A percentile compares a stretch with the other conserved stretches of the same genome.
phyloP scores from a whole-genome alignment of 2,888 invertebrate genomes.

The Selenia dentaria region DNA sequence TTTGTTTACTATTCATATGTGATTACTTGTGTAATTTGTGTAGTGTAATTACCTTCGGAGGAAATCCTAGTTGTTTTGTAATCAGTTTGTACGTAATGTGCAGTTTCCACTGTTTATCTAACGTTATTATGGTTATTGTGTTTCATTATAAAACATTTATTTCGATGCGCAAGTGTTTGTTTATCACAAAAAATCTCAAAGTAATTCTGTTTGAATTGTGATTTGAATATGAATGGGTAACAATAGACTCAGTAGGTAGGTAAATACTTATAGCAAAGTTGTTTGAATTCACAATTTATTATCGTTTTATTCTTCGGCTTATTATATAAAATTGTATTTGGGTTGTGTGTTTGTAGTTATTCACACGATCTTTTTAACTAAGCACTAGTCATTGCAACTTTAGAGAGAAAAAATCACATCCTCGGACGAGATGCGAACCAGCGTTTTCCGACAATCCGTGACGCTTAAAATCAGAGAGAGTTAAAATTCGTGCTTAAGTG shows the following conservation, averaged over 20 bases:
- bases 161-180: conserved; percentile 47
- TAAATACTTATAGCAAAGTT: too few relatives aligned
- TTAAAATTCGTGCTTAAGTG: too few relatives aligned
- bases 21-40: conserved; percentile 71
- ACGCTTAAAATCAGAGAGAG: too few relatives aligned
- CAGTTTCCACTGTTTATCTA: conserved; percentile 66
- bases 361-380: too few relatives aligned
- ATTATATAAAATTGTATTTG: too few relatives aligned
- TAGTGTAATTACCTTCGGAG: conserved; percentile 69
- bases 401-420: too few relatives aligned
- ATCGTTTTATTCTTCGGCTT: too few relatives aligned
- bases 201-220: conserved; percentile 46
- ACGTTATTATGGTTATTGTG: conserved; percentile 68
- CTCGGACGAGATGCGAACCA: too few relatives aligned
- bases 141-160: conserved; percentile 76
- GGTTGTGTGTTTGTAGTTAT: too few relatives aligned
- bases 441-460: too few relatives aligned
- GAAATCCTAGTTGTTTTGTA: conserved; percentile 72
- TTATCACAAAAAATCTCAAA: conserved; percentile 42
- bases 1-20: conserved; percentile 63
- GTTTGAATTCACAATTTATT: too few relatives aligned
- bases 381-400: too few relatives aligned
- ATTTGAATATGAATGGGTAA: conserved; percentile 31
- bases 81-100: conserved; percentile 61
- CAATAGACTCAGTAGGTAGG: conserved; percentile 5